phyloP scores from a whole-genome alignment of 2,113 vertebrate genomes.

The Acanthochromis polyacanthus region DNA sequence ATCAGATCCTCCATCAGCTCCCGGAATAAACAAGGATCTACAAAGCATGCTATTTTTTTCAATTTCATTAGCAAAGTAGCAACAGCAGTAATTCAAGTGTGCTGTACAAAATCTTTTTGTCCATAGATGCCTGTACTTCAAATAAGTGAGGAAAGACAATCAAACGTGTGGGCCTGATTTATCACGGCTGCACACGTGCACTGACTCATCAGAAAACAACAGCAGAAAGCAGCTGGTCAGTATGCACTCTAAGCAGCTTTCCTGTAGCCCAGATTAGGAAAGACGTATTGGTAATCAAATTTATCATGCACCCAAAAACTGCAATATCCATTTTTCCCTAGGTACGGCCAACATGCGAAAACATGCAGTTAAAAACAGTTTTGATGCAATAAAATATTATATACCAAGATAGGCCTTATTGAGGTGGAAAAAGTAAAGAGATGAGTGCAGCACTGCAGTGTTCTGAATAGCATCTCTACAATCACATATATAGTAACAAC shows the following conservation, averaged over 20 bases:
- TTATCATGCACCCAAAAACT: slow-evolving; percentile 32
- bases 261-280: slow-evolving; percentile 29
- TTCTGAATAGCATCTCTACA: no score
- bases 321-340: slow-evolving; percentile 17
- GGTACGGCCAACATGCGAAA: neutral
- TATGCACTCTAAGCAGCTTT: slow-evolving; percentile 58
- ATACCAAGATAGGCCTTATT: no score
- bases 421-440: no score
- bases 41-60: neutral
- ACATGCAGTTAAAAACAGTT: neutral
- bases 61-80: neutral
- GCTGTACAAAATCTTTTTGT: neutral
- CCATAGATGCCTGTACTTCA: neutral
- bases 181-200: slow-evolving; percentile 52
- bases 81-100: neutral
- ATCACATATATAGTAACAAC: neutral
- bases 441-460: no score
- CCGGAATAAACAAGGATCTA: neutral
- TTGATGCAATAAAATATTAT: neutral
- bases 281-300: slow-evolving; percentile 60
- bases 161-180: slow-evolving; percentile 35
- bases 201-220: slow-evolving; percentile 58
- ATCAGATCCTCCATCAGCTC: neutral
- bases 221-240: slow-evolving; percentile 61
- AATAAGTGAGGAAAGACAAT: slow-evolving; percentile 37